Evolutionary conservation across 1,140 invertebrate species (phyloP), one percentile per base, ranked within the genome.

Genomic region (Pseudomyrmex cubaensis): DNA sequence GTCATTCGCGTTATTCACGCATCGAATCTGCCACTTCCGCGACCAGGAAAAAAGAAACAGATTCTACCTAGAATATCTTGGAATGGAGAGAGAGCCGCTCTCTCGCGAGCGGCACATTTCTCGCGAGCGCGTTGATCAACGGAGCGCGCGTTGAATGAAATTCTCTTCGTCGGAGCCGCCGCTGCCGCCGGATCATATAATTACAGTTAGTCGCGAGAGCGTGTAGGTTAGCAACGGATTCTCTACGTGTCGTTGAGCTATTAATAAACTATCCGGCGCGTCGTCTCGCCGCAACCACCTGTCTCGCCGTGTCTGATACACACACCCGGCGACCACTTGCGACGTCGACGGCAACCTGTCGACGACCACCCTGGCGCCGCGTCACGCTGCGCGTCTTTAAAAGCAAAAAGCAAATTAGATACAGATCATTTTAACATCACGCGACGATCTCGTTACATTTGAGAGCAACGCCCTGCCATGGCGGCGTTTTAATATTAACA

Each of bases 311-410:
- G 80, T 8, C 25, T 4, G 59, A 64, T 50, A 44, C 80, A 52
- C 7, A 87, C 80, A 67, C 76, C 83, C 73, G 35, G 70, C 20
- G 72, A 89, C 88, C 85, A 89, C 88, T 89, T 84, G 35, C 35
- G 87, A 84, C 61, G 35, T 77, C 77, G 87, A 64, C 91, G 87
- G 67, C 91, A 91, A 92, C 91, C 90, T 92, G 91, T 92, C 88
- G 88, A 52, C 20, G 88, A 52, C 20, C 13, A 1, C 10, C n/a
- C 52, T 35, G 52, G 17, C 70, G 54, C 35, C 1, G n/a, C 50
- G 50, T n/a, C 4, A 25, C 10, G 54, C 15, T 9, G 4, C 35
- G 13, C 69, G 46, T 52, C 9, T 72, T 44, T 15, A 17, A 20
- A 50, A 52, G 63, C 62, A 69, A 10, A 48, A 20, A 10, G 20